Percentiles rank a stretch among this genome's conserved stretches.
These are phyloP conservation scores for Setipinna tenuifilis DNA, from an alignment of 2,797 vertebrate genomes.

Conservation along the genomic window DNA sequence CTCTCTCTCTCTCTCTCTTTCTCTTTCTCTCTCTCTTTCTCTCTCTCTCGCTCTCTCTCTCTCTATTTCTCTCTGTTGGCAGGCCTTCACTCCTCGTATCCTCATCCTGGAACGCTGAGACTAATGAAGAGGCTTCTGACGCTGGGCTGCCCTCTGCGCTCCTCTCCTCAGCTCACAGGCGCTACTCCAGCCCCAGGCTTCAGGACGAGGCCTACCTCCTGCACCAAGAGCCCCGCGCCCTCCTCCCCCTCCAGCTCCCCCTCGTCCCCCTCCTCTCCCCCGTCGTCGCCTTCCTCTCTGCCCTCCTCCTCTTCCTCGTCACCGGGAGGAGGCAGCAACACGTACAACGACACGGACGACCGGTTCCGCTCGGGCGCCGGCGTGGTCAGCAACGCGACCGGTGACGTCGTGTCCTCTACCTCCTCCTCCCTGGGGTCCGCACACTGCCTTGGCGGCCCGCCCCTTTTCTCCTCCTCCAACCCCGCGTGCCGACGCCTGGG, in stretches of 20 bases:
- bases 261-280: conserved; percentile 70
- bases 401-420: conserved; percentile 69
- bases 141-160: conserved; percentile 36
- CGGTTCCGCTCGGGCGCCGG: conserved; percentile 50
- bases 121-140: conserved; percentile 32
- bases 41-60: background rate
- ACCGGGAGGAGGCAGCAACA: conserved; percentile 53
- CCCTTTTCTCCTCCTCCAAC: conserved; percentile 44
- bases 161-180: conserved; percentile 61
- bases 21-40: conserved; percentile 36
- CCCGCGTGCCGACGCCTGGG: conserved; percentile 44
- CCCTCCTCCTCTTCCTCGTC: conserved; percentile 70
- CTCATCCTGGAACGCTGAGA: conserved; percentile 9
- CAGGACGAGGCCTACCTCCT: conserved; percentile 63
- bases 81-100: conserved; percentile 11
- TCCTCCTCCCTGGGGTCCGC: conserved; percentile 60
- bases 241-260: conserved; percentile 66
- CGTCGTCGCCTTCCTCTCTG: conserved; percentile 63
- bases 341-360: conserved; percentile 62
- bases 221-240: conserved; percentile 65
- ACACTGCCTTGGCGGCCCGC: conserved; percentile 29
- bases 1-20: no score
- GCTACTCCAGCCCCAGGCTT: conserved; percentile 62
- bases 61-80: conserved; percentile 22
- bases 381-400: conserved; percentile 56